Evolutionary conservation across 1,140 invertebrate genomes (phyloP).

Genomic region (Heliothis subflexa): DNA sequence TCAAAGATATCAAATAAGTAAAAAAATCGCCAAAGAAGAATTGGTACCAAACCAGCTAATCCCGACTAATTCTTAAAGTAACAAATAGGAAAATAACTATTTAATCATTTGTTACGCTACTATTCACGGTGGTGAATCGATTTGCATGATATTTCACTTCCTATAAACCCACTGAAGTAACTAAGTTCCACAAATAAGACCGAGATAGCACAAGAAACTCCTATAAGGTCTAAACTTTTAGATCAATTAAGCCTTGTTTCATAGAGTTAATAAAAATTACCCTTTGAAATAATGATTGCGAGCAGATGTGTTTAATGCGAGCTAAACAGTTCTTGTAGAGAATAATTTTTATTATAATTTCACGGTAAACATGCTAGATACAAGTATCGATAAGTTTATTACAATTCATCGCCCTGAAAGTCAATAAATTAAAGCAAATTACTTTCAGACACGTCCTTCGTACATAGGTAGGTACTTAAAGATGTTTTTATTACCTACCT

Average conservation of each 20-base stretch:
- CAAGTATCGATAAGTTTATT: constrained; percentile 5
- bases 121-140: too few relatives aligned
- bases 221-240: too few relatives aligned
- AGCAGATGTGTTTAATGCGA: constrained; percentile 3
- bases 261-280: background rate
- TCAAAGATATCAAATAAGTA: too few relatives aligned
- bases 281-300: background rate
- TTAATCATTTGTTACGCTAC: too few relatives aligned
- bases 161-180: too few relatives aligned
- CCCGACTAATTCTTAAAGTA: too few relatives aligned
- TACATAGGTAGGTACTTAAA: background rate
- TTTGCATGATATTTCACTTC: too few relatives aligned
- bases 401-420: background rate
- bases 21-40: too few relatives aligned
- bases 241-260: background rate
- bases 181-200: too few relatives aligned
- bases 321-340: constrained; percentile 1
- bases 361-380: background rate
- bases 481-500: background rate
- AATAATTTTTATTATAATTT: constrained; percentile 22
- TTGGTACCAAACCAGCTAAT: too few relatives aligned
- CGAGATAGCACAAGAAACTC: too few relatives aligned
- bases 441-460: background rate
- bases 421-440: background rate
- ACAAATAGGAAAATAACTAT: too few relatives aligned